Conservation (phyloP, 2,797 vertebrate species). For the Dicrostonyx torquatus region DNA sequence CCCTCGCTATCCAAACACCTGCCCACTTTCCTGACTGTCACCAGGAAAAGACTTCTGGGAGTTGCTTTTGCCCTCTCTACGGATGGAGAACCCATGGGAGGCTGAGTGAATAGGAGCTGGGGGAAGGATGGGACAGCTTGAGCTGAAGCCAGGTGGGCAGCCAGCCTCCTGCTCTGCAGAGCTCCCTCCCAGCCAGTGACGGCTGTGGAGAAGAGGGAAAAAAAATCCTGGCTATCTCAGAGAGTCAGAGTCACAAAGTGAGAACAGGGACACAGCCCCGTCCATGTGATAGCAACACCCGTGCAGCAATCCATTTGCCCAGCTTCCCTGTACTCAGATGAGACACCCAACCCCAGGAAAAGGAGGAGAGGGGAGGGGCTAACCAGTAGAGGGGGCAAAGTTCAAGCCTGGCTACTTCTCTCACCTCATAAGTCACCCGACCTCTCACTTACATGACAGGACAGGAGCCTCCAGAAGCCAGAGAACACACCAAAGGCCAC, state of each 20-base stretch:
- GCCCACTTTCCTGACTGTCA: neutral
- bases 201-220: neutral
- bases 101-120: neutral
- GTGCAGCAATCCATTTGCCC: neutral
- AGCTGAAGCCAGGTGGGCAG: neutral
- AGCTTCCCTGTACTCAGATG: neutral
- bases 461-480: neutral
- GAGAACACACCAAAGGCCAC: neutral
- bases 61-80: neutral
- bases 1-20: neutral
- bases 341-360: neutral
- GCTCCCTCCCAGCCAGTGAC: neutral
- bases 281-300: neutral
- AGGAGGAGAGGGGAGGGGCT: neutral
- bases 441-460: neutral
- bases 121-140: neutral
- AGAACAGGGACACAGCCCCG: neutral
- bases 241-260: neutral
- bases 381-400: neutral
- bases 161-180: neutral
- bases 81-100: neutral
- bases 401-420: neutral
- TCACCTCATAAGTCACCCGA: neutral
- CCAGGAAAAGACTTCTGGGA: neutral
- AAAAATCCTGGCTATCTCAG: neutral